Evolutionary conservation across 2,888 invertebrate species (phyloP), one percentile per base, ranked within the genome.

Genomic region (Himalopsyche japonica): DNA sequence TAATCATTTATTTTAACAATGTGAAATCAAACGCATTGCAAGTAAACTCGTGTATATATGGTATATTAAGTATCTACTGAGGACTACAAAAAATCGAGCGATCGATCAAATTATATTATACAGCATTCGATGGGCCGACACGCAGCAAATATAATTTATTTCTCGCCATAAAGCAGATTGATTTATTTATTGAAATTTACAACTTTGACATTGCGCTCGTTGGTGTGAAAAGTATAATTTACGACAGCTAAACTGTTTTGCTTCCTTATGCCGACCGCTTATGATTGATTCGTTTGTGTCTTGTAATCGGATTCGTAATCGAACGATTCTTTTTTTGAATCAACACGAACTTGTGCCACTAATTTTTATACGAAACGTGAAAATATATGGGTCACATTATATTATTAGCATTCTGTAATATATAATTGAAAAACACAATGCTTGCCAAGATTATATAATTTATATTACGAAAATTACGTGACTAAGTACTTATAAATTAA

Each of bases 141-240:
- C 48, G 79, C 49, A 12, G 57, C 70, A 79, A 76, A 83, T 79
- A 79, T 64, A 27, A 79, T 83, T 80, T 80, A 80, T 80, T 49
- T 48, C 6, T 27, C 77, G 43, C 48, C 76, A 64, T 79, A 83
- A 80, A 83, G 76, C 79, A 48, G 49, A 83, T 76, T 80, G 83
- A 83, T 83, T 83, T 83, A 80, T 83, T 83, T 80, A 34, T 32
- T 34, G 79, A 83, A 79, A 79, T 79, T 83, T 83, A 83, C 83
- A 83, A 83, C 80, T 32, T 37, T 34, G 43, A 80, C 80, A 76
- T 76, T 76, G 81, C 34, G 79, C 49, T 24, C 49, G 34, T n/a
- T 76, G 76, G 83, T 76, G 83, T 83, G 83, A 83, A 80, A 49
- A 80, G 48, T 57, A 76, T 80, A 80, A 80, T 83, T 83, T 83